Evolutionary conservation across 2,888 invertebrate species (phyloP).

Genomic region (Mythimna pallens): DNA sequence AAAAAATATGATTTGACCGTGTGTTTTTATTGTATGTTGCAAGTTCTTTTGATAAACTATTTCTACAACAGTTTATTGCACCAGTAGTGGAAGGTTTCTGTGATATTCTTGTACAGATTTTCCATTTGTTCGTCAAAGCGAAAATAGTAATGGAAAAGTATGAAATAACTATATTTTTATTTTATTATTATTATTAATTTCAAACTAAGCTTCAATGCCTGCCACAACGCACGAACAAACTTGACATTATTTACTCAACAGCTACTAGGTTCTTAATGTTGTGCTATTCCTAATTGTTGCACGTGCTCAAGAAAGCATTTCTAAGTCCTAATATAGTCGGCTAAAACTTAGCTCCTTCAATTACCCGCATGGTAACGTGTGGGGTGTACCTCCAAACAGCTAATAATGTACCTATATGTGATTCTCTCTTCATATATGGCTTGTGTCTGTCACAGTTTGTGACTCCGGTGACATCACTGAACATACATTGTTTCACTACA

Average conservation of each 20-base stretch:
- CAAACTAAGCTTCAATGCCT: conserved; percentile 19
- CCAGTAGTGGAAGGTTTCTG: background rate
- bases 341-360: conserved; percentile 38
- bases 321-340: conserved; percentile 37
- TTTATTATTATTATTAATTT: no score
- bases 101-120: background rate
- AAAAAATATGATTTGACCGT: conserved; percentile 21
- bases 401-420: conserved; percentile 23
- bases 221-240: conserved; percentile 25
- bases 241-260: conserved; percentile 54
- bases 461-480: conserved; percentile 59
- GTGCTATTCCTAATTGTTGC: conserved; percentile 57
- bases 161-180: background rate
- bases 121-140: background rate
- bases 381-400: conserved; percentile 6
- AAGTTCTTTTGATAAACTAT: conserved; percentile 15
- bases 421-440: conserved; percentile 32
- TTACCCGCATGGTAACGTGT: conserved; percentile 45
- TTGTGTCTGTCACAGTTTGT: conserved; percentile 43
- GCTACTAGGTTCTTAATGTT: conserved; percentile 33
- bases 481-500: conserved; percentile 43
- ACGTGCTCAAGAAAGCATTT: conserved; percentile 60
- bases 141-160: background rate
- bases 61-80: conserved; percentile 11
- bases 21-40: conserved; percentile 17